Evolutionary conservation across 2,888 invertebrate genomes (phyloP), one percentile per base, ranked within the genome.

Genomic region (Perithous albicinctus): DNA sequence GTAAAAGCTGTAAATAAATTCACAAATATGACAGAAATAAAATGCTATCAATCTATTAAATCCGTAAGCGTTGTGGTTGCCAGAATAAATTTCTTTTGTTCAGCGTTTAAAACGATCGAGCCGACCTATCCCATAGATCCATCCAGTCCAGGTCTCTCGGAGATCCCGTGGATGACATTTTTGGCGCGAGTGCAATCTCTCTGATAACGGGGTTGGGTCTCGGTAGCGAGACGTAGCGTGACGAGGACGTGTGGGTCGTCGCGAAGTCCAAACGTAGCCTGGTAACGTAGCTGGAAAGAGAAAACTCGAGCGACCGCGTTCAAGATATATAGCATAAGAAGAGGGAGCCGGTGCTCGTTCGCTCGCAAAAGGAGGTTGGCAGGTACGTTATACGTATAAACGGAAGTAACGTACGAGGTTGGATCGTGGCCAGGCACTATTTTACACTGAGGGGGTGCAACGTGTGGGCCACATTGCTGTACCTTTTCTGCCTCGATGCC

Each of bases 361-460:
- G 79, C 70, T 81, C 74, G 80, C 81, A 84, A 80, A 84, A 86
- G 82, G 82, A 82, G 87, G 84, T 88, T 86, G 88, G 87, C 88
- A 89, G 88, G 89, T 90, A 86, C 86, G 88, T 90, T 89, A 81
- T 81, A 89, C 88, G 89, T 90, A 91, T 86, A 90, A 89, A 87
- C 89, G 89, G 90, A 88, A 87, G 88, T 90, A 90, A 90, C 90
- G 88, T 90, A 91, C 87, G 91, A 90, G 89, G 87, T 91, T 91
- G 91, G 91, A 91, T 87, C 90, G 76, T 66, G 86, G 91, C 91
- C 91, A 91, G 90, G 86, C 88, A 89, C 90, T 91, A 91, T 91
- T 91, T 91, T 90, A 90, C 90, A 86, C 89, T 84, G 84, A 70
- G 66, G 69, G 76, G 69, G 74, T 41, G 85, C 86, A 89, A 87